These are phyloP conservation scores for Melieria omissa DNA, from an alignment of 2,888 invertebrate species.

Conservation along the genomic window DNA sequence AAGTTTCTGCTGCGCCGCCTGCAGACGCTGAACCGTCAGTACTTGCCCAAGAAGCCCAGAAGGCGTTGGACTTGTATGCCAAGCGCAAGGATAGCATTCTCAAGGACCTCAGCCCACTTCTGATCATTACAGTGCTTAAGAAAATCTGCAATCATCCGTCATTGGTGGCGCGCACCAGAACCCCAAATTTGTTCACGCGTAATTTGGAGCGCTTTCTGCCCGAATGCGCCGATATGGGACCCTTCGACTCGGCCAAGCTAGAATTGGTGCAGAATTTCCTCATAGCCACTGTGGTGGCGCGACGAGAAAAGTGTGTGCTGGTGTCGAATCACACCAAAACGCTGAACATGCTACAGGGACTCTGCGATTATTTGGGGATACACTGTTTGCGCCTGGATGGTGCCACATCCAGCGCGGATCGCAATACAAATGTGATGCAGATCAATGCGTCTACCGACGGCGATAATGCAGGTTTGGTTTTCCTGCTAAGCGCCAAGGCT, in stretches of 20 bases:
- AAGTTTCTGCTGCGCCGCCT: too few species aligned
- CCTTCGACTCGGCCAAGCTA: conserved; percentile 71
- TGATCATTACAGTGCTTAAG: conserved; percentile 71
- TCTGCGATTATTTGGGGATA: too few species aligned
- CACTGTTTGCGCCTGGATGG: too few species aligned
- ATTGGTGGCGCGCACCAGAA: conserved; percentile 60
- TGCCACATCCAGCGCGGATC: too few species aligned
- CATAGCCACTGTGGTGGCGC: conserved; percentile 65
- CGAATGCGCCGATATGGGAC: conserved; percentile 58
- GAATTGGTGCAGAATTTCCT: conserved; percentile 71
- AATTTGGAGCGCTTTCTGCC: conserved; percentile 52
- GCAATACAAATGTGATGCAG: conserved; percentile 71
- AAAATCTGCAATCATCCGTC: conserved; percentile 76
- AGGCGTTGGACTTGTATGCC: conserved; percentile 63
- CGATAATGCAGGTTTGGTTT: conserved; percentile 67
- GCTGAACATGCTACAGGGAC: too few species aligned
- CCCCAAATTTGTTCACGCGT: conserved; percentile 51
- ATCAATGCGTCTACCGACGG: conserved; percentile 71
- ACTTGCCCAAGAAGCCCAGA: too few species aligned
- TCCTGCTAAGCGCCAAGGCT: conserved; percentile 77
- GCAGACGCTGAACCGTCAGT: too few species aligned
- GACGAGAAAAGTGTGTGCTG: too few species aligned
- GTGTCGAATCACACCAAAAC: too few species aligned
- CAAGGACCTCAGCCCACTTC: conserved; percentile 44
- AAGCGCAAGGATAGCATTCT: conserved; percentile 24